Conservation (phyloP, 2,888 invertebrate genomes). For the Argyra leucocephala region DNA sequence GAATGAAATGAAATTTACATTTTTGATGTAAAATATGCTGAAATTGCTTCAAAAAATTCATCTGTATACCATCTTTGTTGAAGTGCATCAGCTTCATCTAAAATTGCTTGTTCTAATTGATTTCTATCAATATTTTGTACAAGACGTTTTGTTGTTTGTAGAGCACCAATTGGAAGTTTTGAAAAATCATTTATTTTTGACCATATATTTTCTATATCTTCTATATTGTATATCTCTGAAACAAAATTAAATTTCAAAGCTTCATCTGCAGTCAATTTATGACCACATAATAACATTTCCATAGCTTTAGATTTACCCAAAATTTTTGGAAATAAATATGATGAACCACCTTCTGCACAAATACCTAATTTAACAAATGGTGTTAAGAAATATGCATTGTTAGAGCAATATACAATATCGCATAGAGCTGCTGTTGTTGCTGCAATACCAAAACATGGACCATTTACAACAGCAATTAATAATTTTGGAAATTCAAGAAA, state of each 20-base stretch:
- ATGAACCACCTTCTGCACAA: slow-evolving; percentile 82
- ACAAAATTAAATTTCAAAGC: slow-evolving; percentile 70
- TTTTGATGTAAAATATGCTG: not conserved
- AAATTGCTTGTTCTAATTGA: slow-evolving; percentile 56
- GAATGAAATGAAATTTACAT: too few relatives aligned
- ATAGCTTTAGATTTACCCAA: slow-evolving; percentile 70
- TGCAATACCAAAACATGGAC: slow-evolving; percentile 86
- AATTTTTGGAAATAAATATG: slow-evolving; percentile 71
- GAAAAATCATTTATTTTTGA: slow-evolving; percentile 49
- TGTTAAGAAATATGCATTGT: slow-evolving; percentile 74
- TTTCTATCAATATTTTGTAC: slow-evolving; percentile 52
- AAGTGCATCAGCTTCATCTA: slow-evolving; percentile 58
- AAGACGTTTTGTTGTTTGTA: slow-evolving; percentile 62
- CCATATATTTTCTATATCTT: slow-evolving; percentile 54
- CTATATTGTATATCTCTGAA: slow-evolving; percentile 62
- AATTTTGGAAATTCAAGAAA: slow-evolving; percentile 84
- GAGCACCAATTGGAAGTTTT: slow-evolving; percentile 47
- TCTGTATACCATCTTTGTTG: slow-evolving; percentile 54
- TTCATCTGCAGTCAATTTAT: slow-evolving; percentile 68
- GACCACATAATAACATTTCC: slow-evolving; percentile 58
- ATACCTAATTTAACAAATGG: slow-evolving; percentile 81
- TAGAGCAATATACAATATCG: slow-evolving; percentile 82
- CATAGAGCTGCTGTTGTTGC: slow-evolving; percentile 75
- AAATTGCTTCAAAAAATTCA: slow-evolving; percentile 53
- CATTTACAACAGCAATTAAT: slow-evolving; percentile 80